Base-by-base conservation (phyloP, 2,113 vertebrate genomes). In the Vulpes lagopus region DNA sequence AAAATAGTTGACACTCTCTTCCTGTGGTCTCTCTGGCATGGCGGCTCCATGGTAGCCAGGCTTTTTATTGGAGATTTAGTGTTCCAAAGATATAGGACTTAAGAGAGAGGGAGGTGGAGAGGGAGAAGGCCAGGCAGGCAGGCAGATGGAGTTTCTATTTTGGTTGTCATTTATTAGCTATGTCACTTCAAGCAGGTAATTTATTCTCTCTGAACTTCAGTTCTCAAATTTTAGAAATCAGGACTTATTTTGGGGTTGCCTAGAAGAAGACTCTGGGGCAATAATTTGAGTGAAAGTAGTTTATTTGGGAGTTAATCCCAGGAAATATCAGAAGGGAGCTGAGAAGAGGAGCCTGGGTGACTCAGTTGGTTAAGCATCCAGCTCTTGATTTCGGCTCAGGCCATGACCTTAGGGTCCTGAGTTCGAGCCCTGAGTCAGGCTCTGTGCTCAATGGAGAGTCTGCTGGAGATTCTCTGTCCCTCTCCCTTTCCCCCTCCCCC, bases 161-260 rank as follows among this genome's bases (percentile, higher is more conserved):
- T 38, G 59, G 71, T 85, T 96, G 83, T 32, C 82, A 85, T 82
- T 91, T 82, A 91, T 35, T 74, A 91, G 60, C 4, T 25, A 9
- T 84, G n/a, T 76, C 73, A 64, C 32, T 81, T 92, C 53, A 71
- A 95, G 73, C 27, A 91, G 65, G 53, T n/a, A 19, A 92, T 60
- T 60, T 49, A 1, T 93, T 87, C 25, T 65, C 76, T 91, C 51
- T 92, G 38, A 92, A 73, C 23, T 16, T 94, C 83, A 62, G 55
- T 89, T 87, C 60, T 92, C 67, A 84, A 92, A 35, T 51, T 88
- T 91, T 69, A 74, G 65, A 87, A 85, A 76, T 71, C 57, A 93
- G 43, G 35, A 91, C n/a, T 96, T 92, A 74, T 23, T 93, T 64
- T 84, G 69, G n/a, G 73, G 20, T 22, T 94, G 53, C 11, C 30